Evolutionary conservation across 1,140 invertebrate species (phyloP).

Genomic region (Hyphantria cunea): DNA sequence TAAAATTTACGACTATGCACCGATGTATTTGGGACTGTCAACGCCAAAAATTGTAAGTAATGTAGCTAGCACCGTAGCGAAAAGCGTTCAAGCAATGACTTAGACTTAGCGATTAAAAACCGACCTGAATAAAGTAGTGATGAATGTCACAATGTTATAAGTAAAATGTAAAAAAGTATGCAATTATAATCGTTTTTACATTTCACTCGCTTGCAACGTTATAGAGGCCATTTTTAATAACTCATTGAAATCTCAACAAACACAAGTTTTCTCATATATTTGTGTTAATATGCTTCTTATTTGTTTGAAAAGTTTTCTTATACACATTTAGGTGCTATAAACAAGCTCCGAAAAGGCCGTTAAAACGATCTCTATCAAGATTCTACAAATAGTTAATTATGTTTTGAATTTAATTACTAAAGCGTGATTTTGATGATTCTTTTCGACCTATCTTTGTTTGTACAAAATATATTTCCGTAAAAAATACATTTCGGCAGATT

Average conservation of each 20-base stretch:
- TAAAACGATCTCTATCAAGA: slow-evolving; percentile 1
- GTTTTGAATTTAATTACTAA: neutral
- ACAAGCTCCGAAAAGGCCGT: neutral
- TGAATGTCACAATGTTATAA: too few species aligned
- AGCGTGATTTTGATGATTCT: too few species aligned
- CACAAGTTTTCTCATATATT: neutral
- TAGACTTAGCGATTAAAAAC: too few species aligned
- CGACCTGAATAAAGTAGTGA: too few species aligned
- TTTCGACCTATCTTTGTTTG: too few species aligned
- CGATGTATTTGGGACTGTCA: slow-evolving; percentile 43
- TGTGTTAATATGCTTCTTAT: neutral
- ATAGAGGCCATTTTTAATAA: neutral
- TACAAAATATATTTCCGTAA: too few species aligned
- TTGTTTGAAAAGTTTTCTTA: neutral
- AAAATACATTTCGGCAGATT: too few species aligned
- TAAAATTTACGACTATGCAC: slow-evolving; percentile 39
- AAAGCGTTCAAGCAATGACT: neutral
- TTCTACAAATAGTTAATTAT: slow-evolving; percentile 14
- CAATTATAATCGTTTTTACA: too few species aligned
- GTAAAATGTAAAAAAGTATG: too few species aligned
- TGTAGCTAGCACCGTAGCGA: slow-evolving; percentile 17
- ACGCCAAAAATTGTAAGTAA: slow-evolving; percentile 51
- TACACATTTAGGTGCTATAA: neutral
- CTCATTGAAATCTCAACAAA: too few species aligned
- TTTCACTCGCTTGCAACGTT: neutral